A percentile compares a stretch with the other conserved stretches of the same genome.
Conservation (phyloP, 2,888 invertebrate species). For the Spilosoma lubricipeda region DNA sequence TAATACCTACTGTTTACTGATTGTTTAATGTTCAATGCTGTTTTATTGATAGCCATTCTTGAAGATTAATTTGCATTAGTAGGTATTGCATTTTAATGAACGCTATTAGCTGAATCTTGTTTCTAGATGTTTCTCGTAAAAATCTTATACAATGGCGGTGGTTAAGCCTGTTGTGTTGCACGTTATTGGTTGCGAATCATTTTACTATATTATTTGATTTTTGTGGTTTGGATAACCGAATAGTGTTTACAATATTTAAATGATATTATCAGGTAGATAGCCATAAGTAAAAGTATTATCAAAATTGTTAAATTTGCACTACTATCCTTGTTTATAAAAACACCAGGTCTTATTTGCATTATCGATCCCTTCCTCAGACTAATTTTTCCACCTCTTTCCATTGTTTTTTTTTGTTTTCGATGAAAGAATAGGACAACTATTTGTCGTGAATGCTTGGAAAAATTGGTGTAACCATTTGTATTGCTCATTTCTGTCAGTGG, state of each 20-base stretch:
- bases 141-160: not conserved
- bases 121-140: not conserved
- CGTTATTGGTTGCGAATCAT: not conserved
- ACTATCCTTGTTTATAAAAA: not conserved
- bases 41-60: constrained; percentile 5
- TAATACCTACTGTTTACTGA: constrained; percentile 23
- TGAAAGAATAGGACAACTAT: too few species aligned
- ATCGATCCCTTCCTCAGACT: too few species aligned
- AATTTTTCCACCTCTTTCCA: not conserved
- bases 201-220: too few species aligned
- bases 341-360: not conserved
- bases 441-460: too few species aligned
- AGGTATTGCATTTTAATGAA: not conserved
- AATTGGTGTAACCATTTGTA: too few species aligned
- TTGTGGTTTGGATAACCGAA: too few species aligned
- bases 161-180: not conserved
- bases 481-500: not conserved
- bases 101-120: not conserved
- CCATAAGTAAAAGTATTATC: not conserved
- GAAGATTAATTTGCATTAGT: constrained; percentile 22
- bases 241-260: too few species aligned
- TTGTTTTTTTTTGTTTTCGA: not conserved
- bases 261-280: not conserved
- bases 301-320: not conserved
- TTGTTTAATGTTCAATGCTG: constrained; percentile 27